Conservation (phyloP, 2,113 vertebrate genomes). For the Hipposideros armiger region DNA sequence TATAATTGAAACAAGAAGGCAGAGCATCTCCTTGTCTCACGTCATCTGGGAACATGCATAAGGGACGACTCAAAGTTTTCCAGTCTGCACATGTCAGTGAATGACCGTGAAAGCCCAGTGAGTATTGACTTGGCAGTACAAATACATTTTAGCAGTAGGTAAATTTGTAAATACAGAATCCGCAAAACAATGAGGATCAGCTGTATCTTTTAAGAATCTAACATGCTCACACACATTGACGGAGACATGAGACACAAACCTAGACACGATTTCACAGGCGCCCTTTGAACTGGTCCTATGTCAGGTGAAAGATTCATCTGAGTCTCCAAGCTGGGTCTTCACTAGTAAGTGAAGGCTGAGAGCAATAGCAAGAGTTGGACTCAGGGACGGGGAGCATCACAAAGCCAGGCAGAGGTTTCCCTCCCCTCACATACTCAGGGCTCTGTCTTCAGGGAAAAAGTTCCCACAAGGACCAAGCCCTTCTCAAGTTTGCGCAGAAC, state of each 20-base stretch:
- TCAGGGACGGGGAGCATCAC: background rate
- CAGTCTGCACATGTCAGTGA: background rate
- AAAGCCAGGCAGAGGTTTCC: background rate
- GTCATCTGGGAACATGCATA: background rate
- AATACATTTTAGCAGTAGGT: background rate
- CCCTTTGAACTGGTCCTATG: background rate
- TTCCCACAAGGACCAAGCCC: background rate
- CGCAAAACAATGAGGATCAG: background rate
- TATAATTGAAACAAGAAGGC: background rate
- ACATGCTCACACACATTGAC: background rate
- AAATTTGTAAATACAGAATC: background rate
- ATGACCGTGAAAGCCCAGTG: background rate
- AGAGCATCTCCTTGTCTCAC: background rate
- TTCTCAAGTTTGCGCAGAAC: background rate
- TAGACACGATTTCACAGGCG: background rate
- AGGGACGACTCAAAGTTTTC: background rate
- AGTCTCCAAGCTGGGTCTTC: background rate
- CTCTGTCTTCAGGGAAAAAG: background rate
- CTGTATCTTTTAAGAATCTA: accelerated
- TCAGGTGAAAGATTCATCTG: background rate
- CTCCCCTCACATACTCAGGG: background rate
- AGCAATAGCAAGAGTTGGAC: background rate
- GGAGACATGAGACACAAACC: background rate
- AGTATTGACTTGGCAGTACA: background rate
- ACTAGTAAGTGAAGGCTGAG: background rate